Base-by-base conservation (phyloP, 2,888 invertebrate genomes). In the Troides aeacus region DNA sequence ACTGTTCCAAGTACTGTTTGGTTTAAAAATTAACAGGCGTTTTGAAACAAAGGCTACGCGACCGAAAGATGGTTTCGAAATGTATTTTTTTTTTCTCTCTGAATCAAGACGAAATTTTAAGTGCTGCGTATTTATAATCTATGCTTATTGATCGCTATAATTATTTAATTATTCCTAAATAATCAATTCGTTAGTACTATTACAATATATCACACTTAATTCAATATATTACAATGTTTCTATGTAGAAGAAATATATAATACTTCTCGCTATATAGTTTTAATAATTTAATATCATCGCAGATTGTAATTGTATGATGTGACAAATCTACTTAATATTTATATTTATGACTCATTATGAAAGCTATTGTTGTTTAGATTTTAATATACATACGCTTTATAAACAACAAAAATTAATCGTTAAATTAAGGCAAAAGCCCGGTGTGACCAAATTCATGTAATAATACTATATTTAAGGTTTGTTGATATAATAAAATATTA, bases 41-140 rank as follows among this genome's bases (percentile, higher is more conserved):
- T 79, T 78, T 79, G 78, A 79, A 81, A 82, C 81, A 81, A 79
- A 79, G 79, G 74, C 75, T 63, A 66, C 62, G 53, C 64, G 53
- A 64, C 71, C 73, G 74, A 62, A 70, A 69, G 36, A 58, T 58
- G 68, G 71, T 77, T 77, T 76, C 77, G 76, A 79, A 78, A 80
- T 58, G n/a, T 59, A 42, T 18, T n/a, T 53, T 53, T n/a, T n/a
- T 53, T n/a, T n/a, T 69, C 62, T 62, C 70, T 71, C 72, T 74
- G 71, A 73, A 74, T 76, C 70, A 76, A 76, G 77, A 59, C 69
- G 70, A 66, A 64, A 42, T 21, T 39, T 53, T 67, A 60, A 70
- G 63, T 67, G 64, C 63, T 64, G 62, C 66, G 15, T 66, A 53
- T 53, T 36, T 64, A n/a, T 57, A 46, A 58, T 17, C 10, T 36